These are phyloP conservation scores for Crax fasciolata DNA, from an alignment of 2,797 vertebrate genomes.

Conservation along the genomic window DNA sequence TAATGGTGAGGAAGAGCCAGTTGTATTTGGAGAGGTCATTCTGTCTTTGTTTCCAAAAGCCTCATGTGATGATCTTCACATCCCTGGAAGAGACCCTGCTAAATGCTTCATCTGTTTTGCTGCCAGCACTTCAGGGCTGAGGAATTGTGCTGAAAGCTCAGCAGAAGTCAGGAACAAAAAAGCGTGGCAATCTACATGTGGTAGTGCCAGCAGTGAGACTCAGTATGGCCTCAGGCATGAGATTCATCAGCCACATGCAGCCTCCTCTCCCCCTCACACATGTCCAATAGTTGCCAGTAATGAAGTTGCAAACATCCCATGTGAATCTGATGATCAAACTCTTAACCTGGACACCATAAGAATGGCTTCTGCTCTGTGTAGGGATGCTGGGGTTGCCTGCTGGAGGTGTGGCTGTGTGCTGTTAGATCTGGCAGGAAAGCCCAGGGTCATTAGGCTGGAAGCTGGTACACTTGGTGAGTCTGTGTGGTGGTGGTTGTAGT, in stretches of 20 bases:
- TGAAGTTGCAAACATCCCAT: not conserved
- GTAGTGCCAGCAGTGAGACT: not conserved
- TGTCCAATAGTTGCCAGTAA: not conserved
- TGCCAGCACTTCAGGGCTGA: not conserved
- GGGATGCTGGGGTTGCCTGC: not conserved
- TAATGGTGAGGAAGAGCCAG: not conserved
- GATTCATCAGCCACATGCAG: not conserved
- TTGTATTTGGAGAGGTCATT: not conserved
- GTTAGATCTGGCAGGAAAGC: not conserved
- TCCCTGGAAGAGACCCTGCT: not conserved
- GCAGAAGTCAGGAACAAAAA: not conserved
- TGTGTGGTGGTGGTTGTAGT: not conserved
- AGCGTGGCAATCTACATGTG: accelerated
- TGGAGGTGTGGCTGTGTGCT: not conserved
- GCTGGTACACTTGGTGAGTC: not conserved
- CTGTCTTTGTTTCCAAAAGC: not conserved
- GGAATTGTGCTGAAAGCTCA: accelerated
- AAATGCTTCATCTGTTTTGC: not conserved
- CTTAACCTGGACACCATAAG: not conserved
- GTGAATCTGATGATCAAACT: not conserved
- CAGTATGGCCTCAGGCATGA: not conserved
- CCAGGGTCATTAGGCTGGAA: not conserved
- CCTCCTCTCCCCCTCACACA: not conserved
- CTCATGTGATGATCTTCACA: accelerated
- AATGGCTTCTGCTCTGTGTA: too few relatives aligned